phyloP scores from a whole-genome alignment of 2,797 vertebrate species.

The Synaphobranchus kaupii region DNA sequence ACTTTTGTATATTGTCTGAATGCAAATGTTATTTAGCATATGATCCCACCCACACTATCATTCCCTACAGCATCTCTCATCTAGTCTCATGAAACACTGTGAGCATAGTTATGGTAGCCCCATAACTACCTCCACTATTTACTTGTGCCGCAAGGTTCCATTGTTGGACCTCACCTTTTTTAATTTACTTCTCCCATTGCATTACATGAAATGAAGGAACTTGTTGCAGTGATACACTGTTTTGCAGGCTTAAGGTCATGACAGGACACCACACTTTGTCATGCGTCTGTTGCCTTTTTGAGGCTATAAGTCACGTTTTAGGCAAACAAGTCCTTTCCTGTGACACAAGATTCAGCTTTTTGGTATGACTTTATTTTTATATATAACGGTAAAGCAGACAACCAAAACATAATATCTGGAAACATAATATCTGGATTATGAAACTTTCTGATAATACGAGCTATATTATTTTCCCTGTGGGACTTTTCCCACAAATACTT shows the following conservation, averaged over 20 bases:
- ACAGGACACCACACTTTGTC: background rate
- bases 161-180: background rate
- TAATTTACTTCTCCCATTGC: background rate
- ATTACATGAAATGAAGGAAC: background rate
- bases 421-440: background rate
- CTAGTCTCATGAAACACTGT: background rate
- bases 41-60: background rate
- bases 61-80: background rate
- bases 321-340: background rate
- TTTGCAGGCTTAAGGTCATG: background rate
- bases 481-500: background rate
- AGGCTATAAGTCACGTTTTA: background rate
- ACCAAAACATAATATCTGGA: background rate
- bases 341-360: background rate
- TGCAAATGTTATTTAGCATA: background rate
- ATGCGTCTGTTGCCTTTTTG: background rate
- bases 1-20: background rate
- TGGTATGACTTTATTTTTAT: background rate
- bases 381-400: background rate
- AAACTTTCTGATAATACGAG: background rate
- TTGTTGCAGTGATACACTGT: background rate
- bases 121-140: too few relatives aligned
- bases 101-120: background rate
- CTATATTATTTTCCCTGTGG: background rate
- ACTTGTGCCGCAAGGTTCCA: background rate